These are phyloP conservation scores for Argentina silus DNA, from an alignment of 2,797 vertebrate species.

Conservation along the genomic window DNA sequence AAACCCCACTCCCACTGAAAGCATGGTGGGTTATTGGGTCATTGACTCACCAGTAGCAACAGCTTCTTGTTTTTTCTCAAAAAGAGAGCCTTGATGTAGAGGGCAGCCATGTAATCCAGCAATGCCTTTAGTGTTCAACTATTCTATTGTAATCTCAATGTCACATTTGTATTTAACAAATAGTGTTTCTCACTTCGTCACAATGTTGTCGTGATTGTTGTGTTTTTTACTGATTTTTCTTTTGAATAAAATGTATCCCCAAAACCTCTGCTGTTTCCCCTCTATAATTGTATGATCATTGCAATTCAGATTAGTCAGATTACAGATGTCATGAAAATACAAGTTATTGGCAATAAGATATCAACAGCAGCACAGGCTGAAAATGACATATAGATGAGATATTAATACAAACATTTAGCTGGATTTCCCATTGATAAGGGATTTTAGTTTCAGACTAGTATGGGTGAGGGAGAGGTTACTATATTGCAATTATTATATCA, in stretches of 20 bases:
- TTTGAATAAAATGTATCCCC: constrained; percentile 49
- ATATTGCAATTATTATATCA: not conserved
- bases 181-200: constrained; percentile 12
- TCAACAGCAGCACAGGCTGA: no score
- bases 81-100: not conserved
- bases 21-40: not conserved
- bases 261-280: constrained; percentile 13
- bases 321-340: not conserved
- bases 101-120: not conserved
- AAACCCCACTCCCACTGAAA: not conserved
- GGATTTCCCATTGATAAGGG: no score
- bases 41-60: not conserved
- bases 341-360: not conserved
- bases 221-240: constrained; percentile 39
- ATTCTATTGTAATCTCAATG: constrained; percentile 25
- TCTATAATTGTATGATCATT: no score
- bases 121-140: constrained; percentile 21
- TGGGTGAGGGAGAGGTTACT: no score
- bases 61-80: not conserved
- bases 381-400: no score
- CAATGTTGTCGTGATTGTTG: not conserved
- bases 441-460: no score
- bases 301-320: not conserved
- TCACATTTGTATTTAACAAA: constrained; percentile 39
- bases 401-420: no score